A percentile compares a stretch with the other conserved stretches of the same genome.
phyloP scores from a whole-genome alignment of 2,797 vertebrate species.

The Triplophysa yarkandensis region DNA sequence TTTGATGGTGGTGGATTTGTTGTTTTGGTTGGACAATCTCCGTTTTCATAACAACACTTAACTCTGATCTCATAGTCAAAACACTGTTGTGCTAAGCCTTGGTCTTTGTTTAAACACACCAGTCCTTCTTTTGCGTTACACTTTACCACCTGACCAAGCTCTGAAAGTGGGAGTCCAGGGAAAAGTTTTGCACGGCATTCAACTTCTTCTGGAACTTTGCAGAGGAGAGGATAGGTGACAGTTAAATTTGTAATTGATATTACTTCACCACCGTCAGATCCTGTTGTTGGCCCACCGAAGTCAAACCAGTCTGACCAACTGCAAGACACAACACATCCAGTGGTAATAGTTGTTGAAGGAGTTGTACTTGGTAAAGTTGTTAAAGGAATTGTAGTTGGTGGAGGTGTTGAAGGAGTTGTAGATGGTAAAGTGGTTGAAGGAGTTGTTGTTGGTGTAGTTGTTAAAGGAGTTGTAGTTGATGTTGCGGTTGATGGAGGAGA shows the following conservation, averaged over 20 bases:
- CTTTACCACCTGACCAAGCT: conserved; percentile 25
- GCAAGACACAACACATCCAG: not conserved
- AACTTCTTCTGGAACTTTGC: conserved; percentile 22
- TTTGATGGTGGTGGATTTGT: not conserved
- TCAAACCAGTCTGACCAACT: conserved; percentile 32
- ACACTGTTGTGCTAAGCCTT: conserved; percentile 17
- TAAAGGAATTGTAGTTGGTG: not conserved
- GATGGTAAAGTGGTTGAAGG: not conserved
- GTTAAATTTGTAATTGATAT: conserved; percentile 11
- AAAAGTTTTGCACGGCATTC: conserved; percentile 48
- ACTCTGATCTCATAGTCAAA: conserved; percentile 46
- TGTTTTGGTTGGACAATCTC: conserved; percentile 2
- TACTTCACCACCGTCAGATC: conserved; percentile 6
- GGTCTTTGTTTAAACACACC: conserved; percentile 42
- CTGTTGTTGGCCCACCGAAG: conserved; percentile 19
- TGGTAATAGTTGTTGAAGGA: no score
- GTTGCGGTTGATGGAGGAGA: not conserved
- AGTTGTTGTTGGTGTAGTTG: not conserved
- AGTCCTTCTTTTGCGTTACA: conserved; percentile 21
- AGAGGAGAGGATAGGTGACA: not conserved
- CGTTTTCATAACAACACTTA: conserved; percentile 6
- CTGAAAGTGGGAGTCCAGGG: conserved; percentile 21
- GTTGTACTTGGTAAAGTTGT: not conserved
- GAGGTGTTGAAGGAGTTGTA: not conserved
- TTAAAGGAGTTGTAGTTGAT: not conserved